phyloP scores from a whole-genome alignment of 2,888 invertebrate species.

The Suillia variegata region DNA sequence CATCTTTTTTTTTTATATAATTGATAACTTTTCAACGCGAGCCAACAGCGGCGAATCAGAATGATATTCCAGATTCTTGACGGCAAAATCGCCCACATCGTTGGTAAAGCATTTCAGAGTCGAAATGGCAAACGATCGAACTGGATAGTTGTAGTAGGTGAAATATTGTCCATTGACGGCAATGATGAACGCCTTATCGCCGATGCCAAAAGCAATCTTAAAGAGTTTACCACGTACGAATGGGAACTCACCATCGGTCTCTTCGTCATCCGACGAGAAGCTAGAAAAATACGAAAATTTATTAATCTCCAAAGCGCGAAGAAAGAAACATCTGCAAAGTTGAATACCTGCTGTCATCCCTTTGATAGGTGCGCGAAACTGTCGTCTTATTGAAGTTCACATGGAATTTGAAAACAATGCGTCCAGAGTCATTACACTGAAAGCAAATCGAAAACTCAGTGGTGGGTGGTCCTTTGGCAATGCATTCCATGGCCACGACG shows the following conservation, averaged over 20 bases:
- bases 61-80: constrained; percentile 56
- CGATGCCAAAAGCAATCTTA: constrained; percentile 58
- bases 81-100: constrained; percentile 53
- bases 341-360: constrained; percentile 58
- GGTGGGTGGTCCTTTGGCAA: constrained; percentile 54
- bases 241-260: constrained; percentile 59
- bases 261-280: constrained; percentile 55
- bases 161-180: constrained; percentile 60
- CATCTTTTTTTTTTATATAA: constrained; percentile 47
- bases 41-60: constrained; percentile 55
- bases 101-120: constrained; percentile 58
- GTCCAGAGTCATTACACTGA: constrained; percentile 57
- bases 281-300: constrained; percentile 30
- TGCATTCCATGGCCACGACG: constrained; percentile 58
- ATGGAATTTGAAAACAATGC: constrained; percentile 55
- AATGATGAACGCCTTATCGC: constrained; percentile 57
- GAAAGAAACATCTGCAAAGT: too few species aligned
- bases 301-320: background rate
- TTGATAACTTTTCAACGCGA: constrained; percentile 55
- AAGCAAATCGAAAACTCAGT: constrained; percentile 60
- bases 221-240: constrained; percentile 58
- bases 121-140: constrained; percentile 54
- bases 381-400: constrained; percentile 55
- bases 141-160: constrained; percentile 59
- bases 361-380: constrained; percentile 53